phyloP scores from a whole-genome alignment of 2,113 vertebrate genomes.

The Butastur rufipennis region DNA sequence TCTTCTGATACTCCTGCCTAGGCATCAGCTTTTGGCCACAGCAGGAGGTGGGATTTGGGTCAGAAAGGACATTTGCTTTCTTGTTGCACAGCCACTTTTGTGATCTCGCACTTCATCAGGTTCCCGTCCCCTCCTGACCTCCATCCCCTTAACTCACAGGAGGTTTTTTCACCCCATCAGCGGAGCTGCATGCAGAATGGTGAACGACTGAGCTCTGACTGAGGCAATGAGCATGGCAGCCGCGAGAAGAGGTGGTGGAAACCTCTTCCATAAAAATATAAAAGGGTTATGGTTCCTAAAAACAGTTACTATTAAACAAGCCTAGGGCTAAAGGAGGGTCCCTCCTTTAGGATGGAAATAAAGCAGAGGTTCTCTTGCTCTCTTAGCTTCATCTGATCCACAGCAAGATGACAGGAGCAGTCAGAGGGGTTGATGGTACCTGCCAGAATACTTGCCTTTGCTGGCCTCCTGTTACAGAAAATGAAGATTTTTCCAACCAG shows the following conservation, averaged over 20 bases:
- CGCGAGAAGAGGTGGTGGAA: neutral
- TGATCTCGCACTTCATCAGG: neutral
- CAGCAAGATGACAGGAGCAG: neutral
- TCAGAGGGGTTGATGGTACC: neutral
- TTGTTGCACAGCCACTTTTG: neutral
- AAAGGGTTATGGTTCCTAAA: neutral
- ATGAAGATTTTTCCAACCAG: conserved; percentile 18
- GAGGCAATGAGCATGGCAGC: neutral
- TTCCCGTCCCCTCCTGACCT: neutral
- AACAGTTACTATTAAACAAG: neutral
- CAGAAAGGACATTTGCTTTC: neutral
- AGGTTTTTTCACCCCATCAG: neutral
- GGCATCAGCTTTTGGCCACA: neutral
- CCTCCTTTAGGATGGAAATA: neutral
- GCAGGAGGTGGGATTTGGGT: neutral
- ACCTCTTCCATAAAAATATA: neutral
- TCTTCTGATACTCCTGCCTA: neutral
- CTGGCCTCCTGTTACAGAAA: neutral
- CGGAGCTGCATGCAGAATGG: neutral
- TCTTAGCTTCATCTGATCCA: neutral
- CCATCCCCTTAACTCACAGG: neutral
- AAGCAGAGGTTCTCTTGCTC: neutral
- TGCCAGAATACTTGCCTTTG: neutral
- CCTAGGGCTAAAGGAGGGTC: neutral
- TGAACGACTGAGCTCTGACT: neutral